Conservation (phyloP, 2,797 vertebrate genomes). For the Rallus crepitans region DNA sequence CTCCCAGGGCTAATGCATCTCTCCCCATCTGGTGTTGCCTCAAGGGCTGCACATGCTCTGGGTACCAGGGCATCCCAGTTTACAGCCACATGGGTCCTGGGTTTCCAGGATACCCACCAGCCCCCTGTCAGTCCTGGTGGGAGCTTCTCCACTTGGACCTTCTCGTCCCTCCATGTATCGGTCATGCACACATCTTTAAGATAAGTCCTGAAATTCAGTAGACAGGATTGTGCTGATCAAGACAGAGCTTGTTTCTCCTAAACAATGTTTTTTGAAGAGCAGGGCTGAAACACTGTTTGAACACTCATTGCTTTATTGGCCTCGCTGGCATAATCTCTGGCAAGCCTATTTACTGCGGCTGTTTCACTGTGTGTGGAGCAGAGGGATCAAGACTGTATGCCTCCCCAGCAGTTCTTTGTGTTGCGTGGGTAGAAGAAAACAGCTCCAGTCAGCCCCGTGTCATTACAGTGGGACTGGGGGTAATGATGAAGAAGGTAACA, state of each 20-base stretch:
- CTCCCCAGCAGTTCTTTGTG: not conserved
- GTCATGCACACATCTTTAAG: not conserved
- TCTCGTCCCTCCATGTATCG: not conserved
- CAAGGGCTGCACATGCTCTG: not conserved
- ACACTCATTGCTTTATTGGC: not conserved
- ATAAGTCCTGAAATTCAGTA: not conserved
- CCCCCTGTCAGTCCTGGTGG: not conserved
- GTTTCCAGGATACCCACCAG: not conserved
- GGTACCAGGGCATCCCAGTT: not conserved
- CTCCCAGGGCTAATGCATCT: not conserved
- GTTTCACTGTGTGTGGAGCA: not conserved
- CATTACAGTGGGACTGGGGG: rapidly evolving
- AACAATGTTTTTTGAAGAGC: not conserved
- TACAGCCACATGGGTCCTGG: not conserved
- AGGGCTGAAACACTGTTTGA: not conserved
- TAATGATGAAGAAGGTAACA: not conserved
- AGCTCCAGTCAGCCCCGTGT: not conserved
- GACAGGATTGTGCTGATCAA: not conserved
- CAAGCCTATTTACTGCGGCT: not conserved
- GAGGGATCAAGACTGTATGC: not conserved
- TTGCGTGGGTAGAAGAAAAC: not conserved
- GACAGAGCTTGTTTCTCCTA: not conserved
- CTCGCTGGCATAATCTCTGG: not conserved
- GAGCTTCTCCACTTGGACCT: not conserved
- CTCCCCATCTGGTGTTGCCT: not conserved